These are phyloP conservation scores for Esox lucius DNA, from an alignment of 2,797 vertebrate species.

Conservation along the genomic window DNA sequence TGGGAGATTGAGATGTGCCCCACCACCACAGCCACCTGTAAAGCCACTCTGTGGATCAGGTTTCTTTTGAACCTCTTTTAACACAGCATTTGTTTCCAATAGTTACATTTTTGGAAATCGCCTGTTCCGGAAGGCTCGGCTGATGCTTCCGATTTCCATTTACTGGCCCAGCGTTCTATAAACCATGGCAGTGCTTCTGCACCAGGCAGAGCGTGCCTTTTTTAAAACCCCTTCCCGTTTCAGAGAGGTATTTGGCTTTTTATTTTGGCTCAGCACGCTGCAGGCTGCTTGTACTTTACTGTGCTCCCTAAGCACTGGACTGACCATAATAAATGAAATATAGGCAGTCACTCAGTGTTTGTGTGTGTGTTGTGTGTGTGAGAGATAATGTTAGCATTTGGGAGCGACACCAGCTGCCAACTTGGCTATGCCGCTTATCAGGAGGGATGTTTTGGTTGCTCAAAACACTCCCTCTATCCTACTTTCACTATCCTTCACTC, in stretches of 20 bases:
- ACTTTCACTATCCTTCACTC: not conserved
- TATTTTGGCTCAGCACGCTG: slow-evolving; percentile 66
- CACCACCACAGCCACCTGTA: slow-evolving; percentile 66
- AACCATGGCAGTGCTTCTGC: slow-evolving; percentile 53
- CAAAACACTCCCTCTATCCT: not conserved
- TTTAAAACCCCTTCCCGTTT: slow-evolving; percentile 60
- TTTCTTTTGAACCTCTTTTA: slow-evolving; percentile 74
- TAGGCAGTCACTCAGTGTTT: slow-evolving; percentile 35
- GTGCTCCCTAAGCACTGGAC: slow-evolving; percentile 63
- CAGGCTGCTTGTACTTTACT: slow-evolving; percentile 70
- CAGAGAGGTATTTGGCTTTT: slow-evolving; percentile 67
- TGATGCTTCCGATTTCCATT: slow-evolving; percentile 50
- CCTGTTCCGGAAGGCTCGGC: slow-evolving; percentile 56
- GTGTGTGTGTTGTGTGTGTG: slow-evolving; percentile 21
- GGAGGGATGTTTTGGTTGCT: slow-evolving; percentile 2
- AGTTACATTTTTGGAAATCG: slow-evolving; percentile 65
- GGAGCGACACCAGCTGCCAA: slow-evolving; percentile 58
- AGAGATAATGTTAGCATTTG: slow-evolving; percentile 43
- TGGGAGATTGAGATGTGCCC: slow-evolving; percentile 41
- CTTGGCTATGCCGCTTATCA: slow-evolving; percentile 31
- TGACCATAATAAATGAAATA: slow-evolving; percentile 63
- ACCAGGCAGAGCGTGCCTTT: slow-evolving; percentile 56
- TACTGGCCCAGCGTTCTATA: slow-evolving; percentile 48
- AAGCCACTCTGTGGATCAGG: slow-evolving; percentile 62
- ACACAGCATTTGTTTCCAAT: slow-evolving; percentile 67